Evolutionary conservation across 2,797 vertebrate genomes (phyloP), one percentile per base, ranked within the genome.

Genomic region (Saguinus oedipus): DNA sequence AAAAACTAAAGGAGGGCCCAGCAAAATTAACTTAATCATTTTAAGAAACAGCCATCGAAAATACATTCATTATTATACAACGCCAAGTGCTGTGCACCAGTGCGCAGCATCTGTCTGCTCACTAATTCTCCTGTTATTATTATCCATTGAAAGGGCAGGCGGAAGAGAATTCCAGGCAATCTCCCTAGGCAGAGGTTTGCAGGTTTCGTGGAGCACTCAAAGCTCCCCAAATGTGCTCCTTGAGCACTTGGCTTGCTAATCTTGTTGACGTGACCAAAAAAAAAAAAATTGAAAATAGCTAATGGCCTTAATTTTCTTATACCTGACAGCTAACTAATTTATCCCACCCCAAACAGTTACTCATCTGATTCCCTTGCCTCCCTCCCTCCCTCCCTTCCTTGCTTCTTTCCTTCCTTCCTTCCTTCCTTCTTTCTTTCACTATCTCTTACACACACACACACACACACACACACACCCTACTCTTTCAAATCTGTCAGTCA

Each of bases 41-140:
- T 98, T 98, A 97, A 96, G 95, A 96, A 98, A 95, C 94, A 94
- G 97, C 84, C 96, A 55, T 96, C 93, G 98, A 97, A 98, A 98
- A 98, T 97, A 96, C 96, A 97, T 98, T 98, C 97, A 97, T 98
- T 98, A 98, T 98, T 98, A 95, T 97, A 97, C 98, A 98, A 96
- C 46, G 79, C 97, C 55, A 93, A 97, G 97, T n/a, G 96, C 97
- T 94, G 97, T 96, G 97, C 96, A 94, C 85, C 95, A 95, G 96
- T 98, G 97, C 1, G 33, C 88, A 74, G 97, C 98, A 97, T 98
- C 98, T 98, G 98, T 97, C 95, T 98, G 96, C 97, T 98, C 88
- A 92, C 96, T 95, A 84, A 95, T 96, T 98, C 94, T 96, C 94
- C 85, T 24, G 75, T 98, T 98, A 95, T 98, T 98, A 97, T 97